phyloP scores from a whole-genome alignment of 2,797 vertebrate species.

The Diplodus sargus region DNA sequence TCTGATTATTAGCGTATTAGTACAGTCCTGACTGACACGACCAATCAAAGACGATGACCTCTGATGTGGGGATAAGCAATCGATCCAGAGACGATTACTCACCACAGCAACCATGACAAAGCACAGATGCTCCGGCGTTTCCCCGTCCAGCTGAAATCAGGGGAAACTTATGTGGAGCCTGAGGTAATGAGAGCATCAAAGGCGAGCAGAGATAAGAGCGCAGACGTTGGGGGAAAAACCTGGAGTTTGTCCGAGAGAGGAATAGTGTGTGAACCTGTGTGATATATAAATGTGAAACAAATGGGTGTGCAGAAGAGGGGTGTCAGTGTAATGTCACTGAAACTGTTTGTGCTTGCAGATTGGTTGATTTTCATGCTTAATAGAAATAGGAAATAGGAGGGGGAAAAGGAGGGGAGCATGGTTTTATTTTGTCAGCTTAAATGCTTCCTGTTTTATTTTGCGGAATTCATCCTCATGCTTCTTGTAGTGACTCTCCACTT shows the following conservation, averaged over 20 bases:
- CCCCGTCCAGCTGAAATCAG: slow-evolving; percentile 12
- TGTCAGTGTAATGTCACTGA: too few relatives aligned
- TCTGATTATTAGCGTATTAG: background rate
- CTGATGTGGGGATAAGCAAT: slow-evolving; percentile 32
- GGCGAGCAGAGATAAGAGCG: slow-evolving; percentile 35
- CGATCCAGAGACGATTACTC: background rate
- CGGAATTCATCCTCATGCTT: too few relatives aligned
- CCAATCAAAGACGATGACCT: background rate
- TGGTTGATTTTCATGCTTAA: background rate
- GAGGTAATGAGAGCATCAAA: slow-evolving; percentile 58
- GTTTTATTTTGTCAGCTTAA: too few relatives aligned
- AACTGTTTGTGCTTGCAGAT: too few relatives aligned
- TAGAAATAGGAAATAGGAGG: too few relatives aligned
- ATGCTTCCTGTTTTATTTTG: too few relatives aligned
- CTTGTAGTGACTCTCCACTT: too few relatives aligned
- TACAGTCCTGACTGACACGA: slow-evolving; percentile 3
- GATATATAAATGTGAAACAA: background rate
- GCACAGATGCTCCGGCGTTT: slow-evolving; percentile 32
- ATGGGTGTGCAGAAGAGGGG: too few relatives aligned
- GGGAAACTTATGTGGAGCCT: slow-evolving; percentile 27
- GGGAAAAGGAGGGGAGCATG: too few relatives aligned
- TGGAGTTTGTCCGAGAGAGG: slow-evolving; percentile 17
- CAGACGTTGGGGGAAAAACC: slow-evolving; percentile 34
- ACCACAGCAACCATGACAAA: slow-evolving; percentile 20
- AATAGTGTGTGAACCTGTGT: too few relatives aligned